Evolutionary conservation across 2,113 vertebrate species (phyloP), one percentile per base, ranked within the genome.

Genomic region (Myanophis thanlyinensis): DNA sequence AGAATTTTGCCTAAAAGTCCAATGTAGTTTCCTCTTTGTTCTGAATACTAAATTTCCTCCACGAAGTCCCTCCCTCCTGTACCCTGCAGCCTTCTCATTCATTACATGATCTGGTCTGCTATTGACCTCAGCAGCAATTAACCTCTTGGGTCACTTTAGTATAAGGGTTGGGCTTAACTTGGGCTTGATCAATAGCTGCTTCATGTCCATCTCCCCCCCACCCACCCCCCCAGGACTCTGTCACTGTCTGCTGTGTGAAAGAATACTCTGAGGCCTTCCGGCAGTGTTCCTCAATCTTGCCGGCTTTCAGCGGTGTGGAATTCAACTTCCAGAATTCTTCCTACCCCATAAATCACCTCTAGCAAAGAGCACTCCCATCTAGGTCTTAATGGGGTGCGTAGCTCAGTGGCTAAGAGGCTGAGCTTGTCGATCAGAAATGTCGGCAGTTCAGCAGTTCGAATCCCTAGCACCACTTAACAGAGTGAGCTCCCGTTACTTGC

Each of bases 121-220:
- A 52, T 25, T 93, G 94, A 90, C 86, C 94, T 87, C 30, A n/a
- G 27, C 44, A 47, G 0, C 87, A 85, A 91, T 3, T 94, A 94
- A 89, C 56, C 91, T 86, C 90, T 91, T 90, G 47, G 90, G 92
- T 91, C 89, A 92, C 80, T 12, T 87, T 7, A 12, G 84, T 53
- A 56, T 46, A 91, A 94, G 0, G 5, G 88, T 91, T 91, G 0
- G 5, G 88, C 90, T 91, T 84, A 92, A 91, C 67, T 87, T 11
- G 89, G 4, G 0, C 0, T 10, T 5, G 88, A 89, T 84, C 59
- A 62, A 7, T 91, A 94, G 87, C 89, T 85, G 20, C 91, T 90
- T 88, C 86, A 25, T 88, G 86, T 93, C 92, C 87, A n/a, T 9
- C 25, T 46, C 87, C 87, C n/a, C n/a, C n/a, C n/a, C n/a, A n/a